phyloP scores from a whole-genome alignment of 1,140 invertebrate species.

The Lasioglossum albipes region DNA sequence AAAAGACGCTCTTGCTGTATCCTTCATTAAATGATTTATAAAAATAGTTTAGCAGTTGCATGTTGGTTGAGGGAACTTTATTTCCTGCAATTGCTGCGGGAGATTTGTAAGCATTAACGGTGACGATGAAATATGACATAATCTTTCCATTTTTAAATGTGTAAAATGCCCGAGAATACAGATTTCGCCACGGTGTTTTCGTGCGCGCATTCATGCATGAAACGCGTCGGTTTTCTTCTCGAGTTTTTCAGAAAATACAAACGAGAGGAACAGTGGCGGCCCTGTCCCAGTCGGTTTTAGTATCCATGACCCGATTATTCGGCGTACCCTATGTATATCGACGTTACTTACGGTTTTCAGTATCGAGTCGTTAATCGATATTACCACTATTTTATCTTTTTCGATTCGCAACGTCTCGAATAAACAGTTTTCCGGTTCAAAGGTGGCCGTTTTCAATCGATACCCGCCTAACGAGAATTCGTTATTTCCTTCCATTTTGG shows the following conservation, averaged over 20 bases:
- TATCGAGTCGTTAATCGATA: conserved; percentile 38
- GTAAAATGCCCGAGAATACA: background rate
- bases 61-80: too few species aligned
- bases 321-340: conserved; percentile 3
- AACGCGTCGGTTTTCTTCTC: background rate
- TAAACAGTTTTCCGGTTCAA: background rate
- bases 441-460: background rate
- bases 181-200: background rate
- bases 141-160: background rate
- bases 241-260: conserved; percentile 14
- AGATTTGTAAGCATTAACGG: too few species aligned
- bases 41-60: too few species aligned
- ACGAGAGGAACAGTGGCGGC: conserved; percentile 11
- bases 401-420: conserved; percentile 4
- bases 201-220: background rate
- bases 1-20: too few species aligned
- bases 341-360: conserved; percentile 26
- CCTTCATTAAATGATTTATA: too few species aligned
- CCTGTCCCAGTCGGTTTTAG: conserved; percentile 28
- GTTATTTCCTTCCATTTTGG: background rate
- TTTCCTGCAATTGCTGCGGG: too few species aligned
- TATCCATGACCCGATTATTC: conserved; percentile 39
- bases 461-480: background rate
- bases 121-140: too few species aligned
- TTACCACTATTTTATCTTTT: conserved; percentile 28